Evolutionary conservation across 1,140 invertebrate species (phyloP), one percentile per base, ranked within the genome.

Genomic region (Drosophila sucinea): DNA sequence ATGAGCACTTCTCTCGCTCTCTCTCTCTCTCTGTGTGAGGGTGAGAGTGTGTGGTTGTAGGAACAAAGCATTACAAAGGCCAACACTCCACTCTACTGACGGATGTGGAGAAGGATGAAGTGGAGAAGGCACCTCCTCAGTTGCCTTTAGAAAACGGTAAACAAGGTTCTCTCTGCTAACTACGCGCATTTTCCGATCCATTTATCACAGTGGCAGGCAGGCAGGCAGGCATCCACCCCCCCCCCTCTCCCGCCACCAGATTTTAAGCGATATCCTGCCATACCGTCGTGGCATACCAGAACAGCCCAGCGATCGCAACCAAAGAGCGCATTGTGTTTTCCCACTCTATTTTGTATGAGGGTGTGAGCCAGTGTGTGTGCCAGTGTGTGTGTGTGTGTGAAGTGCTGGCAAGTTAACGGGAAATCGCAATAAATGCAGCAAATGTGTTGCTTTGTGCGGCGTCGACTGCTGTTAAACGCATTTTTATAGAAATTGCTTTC

Each of bases 181-280:
- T 90, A 85, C 81, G 78, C 78, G 81, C 79, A 89, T 89, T 89
- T 89, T 89, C 85, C 85, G 85, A 89, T 90, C 81, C 85, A 89
- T 89, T 89, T 90, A 89, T 89, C 81, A 90, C 81, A 81, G 76
- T 60, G 70, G 60, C 62, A 74, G 70, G 67, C 17, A 17, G 1
- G 44, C 44, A 51, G 23, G 4, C 11, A 35, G 11, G 44, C 25
- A 23, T 51, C 8, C 44, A 27, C 3, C 8, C 10, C 25, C 5
- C 5, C 41, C 1, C 17, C 17, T 7, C 17, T 47, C 44, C 44
- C 44, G 27, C 44, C 60, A 68, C 58, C 63, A 69, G 78, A 78
- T 85, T 85, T 85, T 79, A 83, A 79, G 73, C 81, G 73, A 79
- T 83, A 76, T 83, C 77, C 80, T 75, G 73, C 57, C 23, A 23